Percentiles rank a stretch among this genome's conserved stretches.
Conservation (phyloP, 2,888 invertebrate species). For the Seladonia tumulorum region DNA sequence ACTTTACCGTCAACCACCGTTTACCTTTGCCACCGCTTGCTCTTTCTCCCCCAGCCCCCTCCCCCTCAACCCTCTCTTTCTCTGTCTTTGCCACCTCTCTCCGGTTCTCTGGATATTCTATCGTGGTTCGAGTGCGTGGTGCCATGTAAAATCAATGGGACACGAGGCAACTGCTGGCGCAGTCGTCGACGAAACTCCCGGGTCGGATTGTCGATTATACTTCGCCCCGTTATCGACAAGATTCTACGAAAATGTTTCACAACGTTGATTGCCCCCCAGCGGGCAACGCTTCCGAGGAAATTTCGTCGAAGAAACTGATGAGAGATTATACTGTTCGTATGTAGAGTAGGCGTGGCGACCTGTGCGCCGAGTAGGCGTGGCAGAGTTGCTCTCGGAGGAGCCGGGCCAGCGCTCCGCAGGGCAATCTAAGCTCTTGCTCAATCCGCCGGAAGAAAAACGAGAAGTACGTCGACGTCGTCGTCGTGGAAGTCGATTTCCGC, state of each 20-base stretch:
- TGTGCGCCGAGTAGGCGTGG: background rate
- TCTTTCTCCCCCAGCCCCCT: background rate
- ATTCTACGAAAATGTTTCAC: background rate
- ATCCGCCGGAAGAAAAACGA: background rate
- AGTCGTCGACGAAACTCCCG: background rate
- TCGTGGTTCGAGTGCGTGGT: conserved; percentile 5
- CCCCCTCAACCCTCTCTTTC: conserved; percentile 5
- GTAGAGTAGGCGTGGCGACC: background rate
- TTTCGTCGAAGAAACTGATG: background rate
- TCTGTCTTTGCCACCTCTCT: background rate
- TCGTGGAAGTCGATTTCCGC: conserved; percentile 11
- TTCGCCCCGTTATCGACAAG: background rate
- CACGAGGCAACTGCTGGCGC: background rate
- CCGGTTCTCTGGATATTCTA: background rate
- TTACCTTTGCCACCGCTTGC: conserved; percentile 12
- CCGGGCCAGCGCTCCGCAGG: background rate
- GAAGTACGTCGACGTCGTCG: background rate
- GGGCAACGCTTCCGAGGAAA: too few species aligned
- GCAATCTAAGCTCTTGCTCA: background rate
- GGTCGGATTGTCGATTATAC: background rate
- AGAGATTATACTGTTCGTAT: background rate
- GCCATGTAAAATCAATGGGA: conserved; percentile 15
- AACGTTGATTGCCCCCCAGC: background rate
- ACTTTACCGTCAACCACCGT: conserved; percentile 23
- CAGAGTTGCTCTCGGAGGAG: background rate